These are phyloP conservation scores for Alsophila aescularia DNA, from an alignment of 2,888 invertebrate species.

Conservation along the genomic window DNA sequence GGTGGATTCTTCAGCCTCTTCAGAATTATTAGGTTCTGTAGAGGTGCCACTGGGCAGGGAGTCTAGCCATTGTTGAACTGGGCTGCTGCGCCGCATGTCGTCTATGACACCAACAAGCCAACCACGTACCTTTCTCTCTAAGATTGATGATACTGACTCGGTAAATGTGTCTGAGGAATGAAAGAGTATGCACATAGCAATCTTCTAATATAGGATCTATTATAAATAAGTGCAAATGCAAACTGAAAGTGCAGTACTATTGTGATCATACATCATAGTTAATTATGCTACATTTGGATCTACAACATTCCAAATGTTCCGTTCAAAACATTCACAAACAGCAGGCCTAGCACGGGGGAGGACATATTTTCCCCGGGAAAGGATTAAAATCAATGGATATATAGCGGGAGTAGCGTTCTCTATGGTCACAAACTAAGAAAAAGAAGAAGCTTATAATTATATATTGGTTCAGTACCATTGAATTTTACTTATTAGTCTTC, in stretches of 20 bases:
- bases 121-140: conserved; percentile 77
- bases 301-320: neutral
- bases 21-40: conserved; percentile 50
- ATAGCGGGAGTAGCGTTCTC: no score
- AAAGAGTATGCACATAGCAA: neutral
- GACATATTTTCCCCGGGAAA: no score
- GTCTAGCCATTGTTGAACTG: conserved; percentile 91
- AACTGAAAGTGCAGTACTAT: neutral
- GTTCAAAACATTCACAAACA: neutral
- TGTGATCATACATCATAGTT: neutral
- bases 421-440: no score
- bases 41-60: conserved; percentile 78
- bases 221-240: neutral
- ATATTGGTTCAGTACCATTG: no score
- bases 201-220: neutral
- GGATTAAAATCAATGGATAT: no score
- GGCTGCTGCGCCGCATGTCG: conserved; percentile 87
- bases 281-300: neutral
- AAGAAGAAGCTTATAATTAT: no score
- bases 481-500: no score
- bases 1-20: conserved; percentile 43
- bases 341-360: no score
- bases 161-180: conserved; percentile 71
- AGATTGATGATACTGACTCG: conserved; percentile 73
- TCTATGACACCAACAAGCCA: conserved; percentile 80